Evolutionary conservation across 2,888 invertebrate species (phyloP), one percentile per base, ranked within the genome.

Genomic region (Cosmia trapezina): DNA sequence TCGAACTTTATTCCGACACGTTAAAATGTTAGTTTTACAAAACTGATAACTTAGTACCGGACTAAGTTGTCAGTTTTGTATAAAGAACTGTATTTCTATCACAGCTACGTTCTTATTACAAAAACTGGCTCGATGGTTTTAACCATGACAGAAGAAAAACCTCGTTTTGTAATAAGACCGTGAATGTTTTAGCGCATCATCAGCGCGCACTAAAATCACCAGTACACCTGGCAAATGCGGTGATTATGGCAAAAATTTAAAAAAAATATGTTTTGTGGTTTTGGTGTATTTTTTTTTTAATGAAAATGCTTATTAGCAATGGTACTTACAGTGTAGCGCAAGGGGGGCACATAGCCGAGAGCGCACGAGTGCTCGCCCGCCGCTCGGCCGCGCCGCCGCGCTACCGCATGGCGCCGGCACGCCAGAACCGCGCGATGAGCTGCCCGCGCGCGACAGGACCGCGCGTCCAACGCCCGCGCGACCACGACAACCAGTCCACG

Each of bases 321-420:
- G 41, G 86, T 94, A 96, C 96, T 96, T 88, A 96, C 96, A 94
- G 92, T 94, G 95, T 93, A 94, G 95, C 95, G 95, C 95, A 94
- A 94, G 91, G 94, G 93, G 94, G 96, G 96, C 96, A 95, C 96
- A 96, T 96, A 94, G 96, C 96, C 95, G 95, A 94, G 94, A 93
- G 95, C 95, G 96, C 89, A 93, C 93, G 93, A 93, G 92, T 89
- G 89, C 83, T 89, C 91, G 94, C 92, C 92, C 93, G 94, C 92
- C 94, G 93, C 92, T 89, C 94, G 95, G 95, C 94, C 92, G 93
- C 94, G 92, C 92, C 93, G 90, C 92, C 93, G 92, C 93, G 93
- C 94, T 94, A 94, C 93, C 92, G 92, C 90, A 89, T 90, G 88
- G 91, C 92, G 88, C 90, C 89, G 88, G 89, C 86, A 86, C 88